These are phyloP conservation scores for Polydrusus cervinus DNA, from an alignment of 2,888 invertebrate species.

Conservation along the genomic window DNA sequence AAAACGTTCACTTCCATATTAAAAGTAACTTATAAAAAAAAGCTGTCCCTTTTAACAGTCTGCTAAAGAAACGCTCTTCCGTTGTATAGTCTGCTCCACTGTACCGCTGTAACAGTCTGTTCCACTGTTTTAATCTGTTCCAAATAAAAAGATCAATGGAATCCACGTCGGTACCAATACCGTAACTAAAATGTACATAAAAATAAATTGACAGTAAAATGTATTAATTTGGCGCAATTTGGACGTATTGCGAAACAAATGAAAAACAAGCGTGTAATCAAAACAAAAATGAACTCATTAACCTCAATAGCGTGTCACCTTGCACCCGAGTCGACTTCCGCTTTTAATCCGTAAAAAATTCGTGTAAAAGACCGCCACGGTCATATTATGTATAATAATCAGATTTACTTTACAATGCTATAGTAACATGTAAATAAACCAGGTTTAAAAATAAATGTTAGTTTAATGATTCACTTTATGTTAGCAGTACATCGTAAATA, in stretches of 20 bases:
- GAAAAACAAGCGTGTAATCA: conserved; percentile 18
- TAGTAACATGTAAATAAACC: conserved; percentile 18
- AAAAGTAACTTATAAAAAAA: too few species aligned
- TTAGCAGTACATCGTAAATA: conserved; percentile 16
- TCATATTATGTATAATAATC: conserved; percentile 9
- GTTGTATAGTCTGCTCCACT: too few species aligned
- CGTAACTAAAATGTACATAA: not conserved
- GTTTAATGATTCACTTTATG: conserved; percentile 19
- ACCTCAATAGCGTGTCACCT: conserved; percentile 40
- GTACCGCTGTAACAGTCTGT: too few species aligned
- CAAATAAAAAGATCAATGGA: too few species aligned
- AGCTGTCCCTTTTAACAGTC: too few species aligned
- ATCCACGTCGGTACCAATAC: not conserved
- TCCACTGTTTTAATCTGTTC: too few species aligned
- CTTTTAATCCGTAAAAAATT: conserved; percentile 20
- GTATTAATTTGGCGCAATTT: conserved; percentile 12
- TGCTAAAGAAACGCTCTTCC: too few species aligned
- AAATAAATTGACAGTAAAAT: conserved; percentile 1
- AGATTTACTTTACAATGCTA: conserved; percentile 20
- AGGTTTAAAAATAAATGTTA: conserved; percentile 22
- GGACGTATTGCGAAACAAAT: conserved; percentile 26
- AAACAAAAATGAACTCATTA: conserved; percentile 38
- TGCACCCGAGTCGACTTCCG: conserved; percentile 29
- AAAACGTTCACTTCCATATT: too few species aligned
- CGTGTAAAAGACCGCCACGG: conserved; percentile 14